Evolutionary conservation across 2,888 invertebrate species (phyloP).

Genomic region (Autographa pulchrina): DNA sequence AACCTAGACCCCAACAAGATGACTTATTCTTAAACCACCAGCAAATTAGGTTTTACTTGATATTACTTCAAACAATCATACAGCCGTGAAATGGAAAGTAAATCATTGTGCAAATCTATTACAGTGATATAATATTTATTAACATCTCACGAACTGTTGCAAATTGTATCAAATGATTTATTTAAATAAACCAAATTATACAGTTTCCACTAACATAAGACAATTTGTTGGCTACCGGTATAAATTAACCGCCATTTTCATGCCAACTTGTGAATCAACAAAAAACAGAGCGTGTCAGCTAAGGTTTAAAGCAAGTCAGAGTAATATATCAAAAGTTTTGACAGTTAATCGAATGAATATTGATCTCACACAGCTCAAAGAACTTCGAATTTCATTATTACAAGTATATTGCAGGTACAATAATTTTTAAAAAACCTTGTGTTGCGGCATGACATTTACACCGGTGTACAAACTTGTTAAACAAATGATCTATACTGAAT

Average conservation of each 20-base stretch:
- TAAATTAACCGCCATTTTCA: constrained; percentile 38
- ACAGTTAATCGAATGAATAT: constrained; percentile 33
- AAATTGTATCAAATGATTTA: constrained; percentile 41
- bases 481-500: constrained; percentile 52
- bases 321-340: constrained; percentile 36
- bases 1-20: too few species aligned
- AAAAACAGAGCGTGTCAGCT: constrained; percentile 35
- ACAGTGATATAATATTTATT: constrained; percentile 60
- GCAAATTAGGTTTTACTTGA: constrained; percentile 19
- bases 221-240: constrained; percentile 40
- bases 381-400: too few species aligned
- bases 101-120: constrained; percentile 58
- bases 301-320: constrained; percentile 30
- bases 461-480: constrained; percentile 40
- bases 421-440: too few species aligned
- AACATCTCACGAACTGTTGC: constrained; percentile 54
- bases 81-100: constrained; percentile 64
- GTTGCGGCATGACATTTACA: constrained; percentile 54
- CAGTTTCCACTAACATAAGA: constrained; percentile 43
- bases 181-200: constrained; percentile 33
- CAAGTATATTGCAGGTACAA: too few species aligned
- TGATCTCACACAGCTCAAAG: background rate
- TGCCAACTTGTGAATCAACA: constrained; percentile 42
- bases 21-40: background rate
- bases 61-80: constrained; percentile 48